Base-by-base conservation (phyloP, 2,888 invertebrate species). In the Drosophila meridiana region DNA sequence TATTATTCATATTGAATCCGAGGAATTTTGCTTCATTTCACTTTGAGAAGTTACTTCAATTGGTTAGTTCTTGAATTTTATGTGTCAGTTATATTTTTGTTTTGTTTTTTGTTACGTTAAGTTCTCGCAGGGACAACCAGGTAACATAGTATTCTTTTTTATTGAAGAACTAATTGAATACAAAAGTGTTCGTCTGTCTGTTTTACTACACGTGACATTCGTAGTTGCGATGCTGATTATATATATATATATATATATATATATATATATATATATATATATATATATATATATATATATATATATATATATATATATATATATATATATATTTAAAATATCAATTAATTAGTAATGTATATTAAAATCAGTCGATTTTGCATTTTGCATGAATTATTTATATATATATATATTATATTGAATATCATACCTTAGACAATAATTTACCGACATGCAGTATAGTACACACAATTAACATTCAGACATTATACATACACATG, bases 341-440 rank as follows among this genome's bases (percentile, higher is more conserved):
- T 72, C 60, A 67, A 76, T 76, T 70, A 70, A 28, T 56, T 67
- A 50, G 28, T 62, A 55, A 48, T 59, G 42, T 64, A 59, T 70
- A 66, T 68, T 64, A 73, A 83, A 83, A 81, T 84, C 83, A 84
- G 83, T 84, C 83, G 79, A 76, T 79, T 83, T 71, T 64, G 70
- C 70, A 11, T 61, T 40, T 40, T 55, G 55, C 36, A 36, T 81
- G 52, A 52, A 74, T 80, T 78, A 74, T 53, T 66, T 60, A 30
- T 48, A 48, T 52, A 48, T 76, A 52, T 34, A 58, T 76, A 52
- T 34, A 58, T 76, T 73, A 68, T 73, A 72, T 69, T 72, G 66
- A 69, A 78, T 74, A 71, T 74, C 48, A 48, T 36, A 63, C 67
- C 65, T 76, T 72, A 74, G 57, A 60, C 70, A 60, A 53, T 73